phyloP scores from a whole-genome alignment of 2,888 invertebrate genomes.

The Ariolimax columbianus region DNA sequence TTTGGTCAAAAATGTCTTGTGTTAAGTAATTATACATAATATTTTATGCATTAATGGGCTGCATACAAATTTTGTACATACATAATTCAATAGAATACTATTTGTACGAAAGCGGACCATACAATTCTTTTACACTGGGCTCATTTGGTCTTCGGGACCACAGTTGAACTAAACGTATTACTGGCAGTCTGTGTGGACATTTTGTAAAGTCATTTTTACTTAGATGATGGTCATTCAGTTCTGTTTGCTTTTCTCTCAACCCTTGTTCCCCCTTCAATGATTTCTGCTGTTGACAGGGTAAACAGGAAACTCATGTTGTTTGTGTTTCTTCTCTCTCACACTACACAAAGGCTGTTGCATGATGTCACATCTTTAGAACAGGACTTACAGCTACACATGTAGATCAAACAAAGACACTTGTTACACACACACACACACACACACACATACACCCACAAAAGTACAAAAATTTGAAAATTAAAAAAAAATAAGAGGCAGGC shows the following conservation, averaged over 20 bases:
- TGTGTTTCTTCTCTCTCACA: neutral
- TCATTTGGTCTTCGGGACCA: too few relatives aligned
- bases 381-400: slow-evolving; percentile 26
- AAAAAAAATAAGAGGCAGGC: slow-evolving; percentile 5
- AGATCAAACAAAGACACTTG: slow-evolving; percentile 25
- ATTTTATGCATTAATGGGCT: too few relatives aligned
- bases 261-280: slow-evolving; percentile 13
- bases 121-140: too few relatives aligned
- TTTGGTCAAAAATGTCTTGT: too few relatives aligned
- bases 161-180: too few relatives aligned
- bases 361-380: slow-evolving; percentile 32
- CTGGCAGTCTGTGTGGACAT: too few relatives aligned
- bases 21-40: too few relatives aligned
- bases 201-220: too few relatives aligned
- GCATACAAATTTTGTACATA: too few relatives aligned
- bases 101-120: too few relatives aligned
- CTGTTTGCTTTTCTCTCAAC: slow-evolving; percentile 34
- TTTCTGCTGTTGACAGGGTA: neutral
- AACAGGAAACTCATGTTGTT: neutral
- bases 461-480: slow-evolving; percentile 34
- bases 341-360: slow-evolving; percentile 17
- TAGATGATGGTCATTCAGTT: too few relatives aligned
- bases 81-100: too few relatives aligned
- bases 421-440: slow-evolving; percentile 42
- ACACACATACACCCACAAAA: slow-evolving; percentile 15